A percentile compares a stretch with the other conserved stretches of the same genome.
phyloP scores from a whole-genome alignment of 2,888 invertebrate species.

The Standfussiana lucernea region DNA sequence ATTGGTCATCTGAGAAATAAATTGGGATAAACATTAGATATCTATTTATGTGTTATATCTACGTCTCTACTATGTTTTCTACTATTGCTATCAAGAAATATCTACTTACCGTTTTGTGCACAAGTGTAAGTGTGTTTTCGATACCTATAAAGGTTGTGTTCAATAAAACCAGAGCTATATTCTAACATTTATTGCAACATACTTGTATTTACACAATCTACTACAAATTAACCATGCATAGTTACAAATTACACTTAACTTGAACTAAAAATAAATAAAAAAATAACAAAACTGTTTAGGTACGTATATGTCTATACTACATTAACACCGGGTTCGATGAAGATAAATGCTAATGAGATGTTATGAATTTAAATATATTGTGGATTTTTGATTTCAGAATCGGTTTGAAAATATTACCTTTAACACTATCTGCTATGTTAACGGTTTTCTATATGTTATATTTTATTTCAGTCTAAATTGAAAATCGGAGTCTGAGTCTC shows the following conservation, averaged over 20 bases:
- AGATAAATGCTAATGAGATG: slow-evolving; percentile 37
- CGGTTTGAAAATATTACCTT: not conserved
- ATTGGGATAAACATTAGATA: slow-evolving; percentile 16
- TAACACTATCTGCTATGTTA: not conserved
- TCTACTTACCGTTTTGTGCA: slow-evolving; percentile 47
- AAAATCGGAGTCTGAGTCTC: not conserved
- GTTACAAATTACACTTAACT: slow-evolving; percentile 67
- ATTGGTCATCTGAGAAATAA: slow-evolving; percentile 80
- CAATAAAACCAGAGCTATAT: slow-evolving; percentile 67
- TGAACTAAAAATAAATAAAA: slow-evolving; percentile 75
- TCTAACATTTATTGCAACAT: slow-evolving; percentile 69
- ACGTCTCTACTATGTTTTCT: not conserved
- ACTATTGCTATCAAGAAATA: not conserved
- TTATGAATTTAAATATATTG: not conserved
- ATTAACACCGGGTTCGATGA: slow-evolving; percentile 32
- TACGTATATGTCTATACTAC: no score
- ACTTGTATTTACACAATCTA: slow-evolving; percentile 74
- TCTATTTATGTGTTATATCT: not conserved
- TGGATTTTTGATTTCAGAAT: not conserved
- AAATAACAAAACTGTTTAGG: slow-evolving; percentile 63
- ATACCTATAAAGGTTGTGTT: slow-evolving; percentile 39
- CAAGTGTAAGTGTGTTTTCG: slow-evolving; percentile 12
- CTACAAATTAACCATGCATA: slow-evolving; percentile 68
- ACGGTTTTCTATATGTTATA: not conserved
- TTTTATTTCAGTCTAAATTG: not conserved